These are phyloP conservation scores for Watsonalla cultraria DNA, from an alignment of 2,888 invertebrate genomes.

Conservation along the genomic window DNA sequence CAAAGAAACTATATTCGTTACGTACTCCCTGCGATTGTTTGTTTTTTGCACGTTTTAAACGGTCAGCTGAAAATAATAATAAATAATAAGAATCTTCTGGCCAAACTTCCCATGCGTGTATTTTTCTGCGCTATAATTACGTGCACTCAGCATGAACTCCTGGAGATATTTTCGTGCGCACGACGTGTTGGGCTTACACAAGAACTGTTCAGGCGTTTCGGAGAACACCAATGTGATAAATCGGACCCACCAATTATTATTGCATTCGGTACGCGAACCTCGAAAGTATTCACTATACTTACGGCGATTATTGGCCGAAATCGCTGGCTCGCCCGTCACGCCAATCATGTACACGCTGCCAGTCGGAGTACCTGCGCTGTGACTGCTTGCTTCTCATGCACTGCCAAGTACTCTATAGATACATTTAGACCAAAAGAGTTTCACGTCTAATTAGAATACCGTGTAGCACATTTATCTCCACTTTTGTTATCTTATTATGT, in stretches of 20 bases:
- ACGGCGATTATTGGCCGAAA: constrained; percentile 74
- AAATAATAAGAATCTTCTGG: constrained; percentile 52
- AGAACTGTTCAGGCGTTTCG: constrained; percentile 72
- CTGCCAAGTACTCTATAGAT: too few relatives aligned
- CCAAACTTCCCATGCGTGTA: constrained; percentile 66
- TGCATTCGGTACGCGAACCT: constrained; percentile 71
- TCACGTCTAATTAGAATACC: too few relatives aligned
- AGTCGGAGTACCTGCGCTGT: constrained; percentile 13
- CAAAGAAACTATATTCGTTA: constrained; percentile 39
- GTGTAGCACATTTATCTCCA: too few relatives aligned
- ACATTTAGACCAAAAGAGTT: too few relatives aligned
- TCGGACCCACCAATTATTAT: constrained; percentile 76
- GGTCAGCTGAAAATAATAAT: constrained; percentile 54
- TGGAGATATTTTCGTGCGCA: constrained; percentile 73
- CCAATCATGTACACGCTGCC: constrained; percentile 52
- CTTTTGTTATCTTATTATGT: too few relatives aligned
- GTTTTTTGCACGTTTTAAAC: constrained; percentile 61
- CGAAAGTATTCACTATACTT: constrained; percentile 72
- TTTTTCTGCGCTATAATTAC: constrained; percentile 72
- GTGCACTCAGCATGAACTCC: constrained; percentile 61
- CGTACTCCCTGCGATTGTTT: constrained; percentile 39
- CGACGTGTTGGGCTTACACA: constrained; percentile 73
- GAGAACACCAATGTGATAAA: constrained; percentile 75
- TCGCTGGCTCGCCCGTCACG: constrained; percentile 70
- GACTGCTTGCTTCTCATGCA: not conserved